Base-by-base conservation (phyloP, 2,888 invertebrate species). In the Euphydryas editha region DNA sequence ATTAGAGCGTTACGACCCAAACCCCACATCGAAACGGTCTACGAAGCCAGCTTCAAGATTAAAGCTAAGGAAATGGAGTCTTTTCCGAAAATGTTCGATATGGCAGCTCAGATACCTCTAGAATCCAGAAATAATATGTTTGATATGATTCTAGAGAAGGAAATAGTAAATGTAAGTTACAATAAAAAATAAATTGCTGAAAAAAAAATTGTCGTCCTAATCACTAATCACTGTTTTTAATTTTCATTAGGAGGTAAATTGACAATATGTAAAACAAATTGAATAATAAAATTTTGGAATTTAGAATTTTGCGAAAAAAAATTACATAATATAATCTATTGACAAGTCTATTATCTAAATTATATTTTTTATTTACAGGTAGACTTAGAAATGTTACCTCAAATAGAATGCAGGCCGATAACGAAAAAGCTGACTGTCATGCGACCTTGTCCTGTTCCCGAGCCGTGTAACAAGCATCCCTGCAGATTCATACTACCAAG, bases 41-140 rank as follows among this genome's bases (percentile, higher is more conserved):
- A 91, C 18, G 85, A 88, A 15, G 88, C 89, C 0, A 85, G 85
- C 67, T 87, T 81, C 68, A 82, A 83, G 69, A 70, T 88, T 65
- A 79, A 74, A 39, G 79, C 80, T 0, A 76, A 76, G 2, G 76
- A 79, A 37, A 62, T 89, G 64, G 71, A 77, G 17, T 76, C 80
- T 0, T 81, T 83, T n/a, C 88, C 89, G 0, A 84, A 81, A 56
- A 71, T 65, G 0, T 90, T 80, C 67, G 69, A 74, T 7, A 59
- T 88, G 70, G 91, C 82, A 0, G 91, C 88, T 0, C 90, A 90
- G 55, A 86, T 92, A 72, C 80, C 86, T 0, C 67, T 90, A 1
- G 80, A 79, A 42, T 68, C 66, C 0, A 68, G 60, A 0, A 76
- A 74, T 10, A 61, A 67, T 2, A 51, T 69, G 0, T 88, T 79